phyloP scores from a whole-genome alignment of 2,888 invertebrate genomes.

The Sthenelais limicola region DNA sequence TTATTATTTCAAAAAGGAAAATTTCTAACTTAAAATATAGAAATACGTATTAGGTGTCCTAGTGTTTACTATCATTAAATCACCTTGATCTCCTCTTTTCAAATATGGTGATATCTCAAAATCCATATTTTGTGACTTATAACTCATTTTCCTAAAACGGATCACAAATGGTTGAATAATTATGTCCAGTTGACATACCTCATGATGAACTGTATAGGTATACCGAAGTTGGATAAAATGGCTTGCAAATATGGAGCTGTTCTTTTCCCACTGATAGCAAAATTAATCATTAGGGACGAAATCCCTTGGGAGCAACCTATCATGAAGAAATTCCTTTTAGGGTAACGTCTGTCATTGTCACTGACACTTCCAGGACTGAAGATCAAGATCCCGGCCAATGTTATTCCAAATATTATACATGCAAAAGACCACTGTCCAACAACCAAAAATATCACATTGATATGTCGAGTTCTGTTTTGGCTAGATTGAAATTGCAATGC shows the following conservation, averaged over 20 bases:
- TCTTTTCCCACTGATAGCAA: constrained; percentile 58
- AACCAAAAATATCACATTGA: constrained; percentile 39
- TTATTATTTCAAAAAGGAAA: too few species aligned
- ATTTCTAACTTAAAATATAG: not conserved
- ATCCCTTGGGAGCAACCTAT: constrained; percentile 57
- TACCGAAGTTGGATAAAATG: constrained; percentile 56
- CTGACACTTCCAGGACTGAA: constrained; percentile 46
- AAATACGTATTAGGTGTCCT: not conserved
- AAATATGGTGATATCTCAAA: too few species aligned
- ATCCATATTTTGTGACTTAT: too few species aligned
- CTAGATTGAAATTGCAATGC: not conserved
- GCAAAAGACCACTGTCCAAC: constrained; percentile 42
- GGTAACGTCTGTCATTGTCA: constrained; percentile 50
- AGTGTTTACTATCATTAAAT: not conserved
- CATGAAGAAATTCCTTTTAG: constrained; percentile 53
- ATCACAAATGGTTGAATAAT: too few species aligned
- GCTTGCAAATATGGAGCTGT: constrained; percentile 63
- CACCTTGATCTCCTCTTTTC: not conserved
- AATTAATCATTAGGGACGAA: constrained; percentile 55
- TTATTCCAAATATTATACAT: constrained; percentile 48
- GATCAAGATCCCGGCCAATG: constrained; percentile 47
- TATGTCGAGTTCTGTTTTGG: not conserved
- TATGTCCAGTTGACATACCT: too few species aligned
- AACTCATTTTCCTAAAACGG: too few species aligned
- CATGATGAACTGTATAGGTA: constrained; percentile 59